A percentile compares a stretch with the other conserved stretches of the same genome.
Conservation (phyloP, 2,888 invertebrate genomes). For the Piscicola geometra region DNA sequence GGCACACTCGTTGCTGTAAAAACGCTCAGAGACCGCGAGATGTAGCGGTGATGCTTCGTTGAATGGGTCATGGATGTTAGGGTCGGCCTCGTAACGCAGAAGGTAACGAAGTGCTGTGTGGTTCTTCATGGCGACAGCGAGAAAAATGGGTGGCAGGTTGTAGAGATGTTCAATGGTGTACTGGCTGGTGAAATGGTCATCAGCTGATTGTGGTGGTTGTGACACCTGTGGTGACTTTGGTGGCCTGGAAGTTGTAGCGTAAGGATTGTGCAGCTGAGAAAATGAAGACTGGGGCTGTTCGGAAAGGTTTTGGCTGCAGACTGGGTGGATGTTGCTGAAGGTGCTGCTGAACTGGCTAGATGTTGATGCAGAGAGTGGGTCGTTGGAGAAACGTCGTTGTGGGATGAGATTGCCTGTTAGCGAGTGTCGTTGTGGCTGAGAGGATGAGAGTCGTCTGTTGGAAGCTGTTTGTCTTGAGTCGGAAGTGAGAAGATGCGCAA, state of each 20-base stretch:
- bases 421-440: background rate
- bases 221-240: background rate
- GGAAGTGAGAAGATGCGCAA: constrained; percentile 23
- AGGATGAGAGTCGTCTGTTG: background rate
- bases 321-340: too few relatives aligned
- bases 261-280: background rate
- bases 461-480: background rate
- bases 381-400: background rate
- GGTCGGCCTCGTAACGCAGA: constrained; percentile 61
- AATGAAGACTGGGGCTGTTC: background rate
- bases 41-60: constrained; percentile 62
- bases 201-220: background rate
- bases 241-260: background rate
- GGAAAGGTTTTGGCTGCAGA: background rate
- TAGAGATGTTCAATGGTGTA: constrained; percentile 60
- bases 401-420: background rate
- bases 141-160: constrained; percentile 62
- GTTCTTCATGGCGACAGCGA: constrained; percentile 61
- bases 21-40: constrained; percentile 60
- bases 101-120: constrained; percentile 60
- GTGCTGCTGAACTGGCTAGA: too few relatives aligned
- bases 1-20: constrained; percentile 60
- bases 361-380: background rate
- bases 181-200: constrained; percentile 49
- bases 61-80: constrained; percentile 58